Conservation (phyloP, 2,797 vertebrate genomes). For the Danio albolineatus region DNA sequence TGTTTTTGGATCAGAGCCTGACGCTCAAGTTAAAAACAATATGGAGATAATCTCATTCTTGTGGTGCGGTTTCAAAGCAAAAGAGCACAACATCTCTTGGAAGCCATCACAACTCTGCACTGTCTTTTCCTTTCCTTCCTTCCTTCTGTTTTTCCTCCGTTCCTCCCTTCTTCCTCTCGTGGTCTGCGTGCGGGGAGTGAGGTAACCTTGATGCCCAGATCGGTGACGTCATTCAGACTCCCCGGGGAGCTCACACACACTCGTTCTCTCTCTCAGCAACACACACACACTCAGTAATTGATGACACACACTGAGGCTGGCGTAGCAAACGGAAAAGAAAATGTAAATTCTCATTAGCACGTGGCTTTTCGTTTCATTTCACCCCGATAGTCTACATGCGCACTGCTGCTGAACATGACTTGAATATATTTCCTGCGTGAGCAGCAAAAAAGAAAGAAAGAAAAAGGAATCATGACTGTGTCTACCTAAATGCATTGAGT, state of each 20-base stretch:
- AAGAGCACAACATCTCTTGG: neutral
- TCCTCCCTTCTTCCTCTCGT: conserved; percentile 54
- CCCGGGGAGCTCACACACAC: conserved; percentile 38
- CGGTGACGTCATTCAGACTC: conserved; percentile 63
- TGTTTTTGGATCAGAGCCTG: neutral
- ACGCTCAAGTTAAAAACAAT: neutral
- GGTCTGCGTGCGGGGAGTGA: conserved; percentile 51
- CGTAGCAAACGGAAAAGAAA: conserved; percentile 22
- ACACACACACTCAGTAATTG: conserved; percentile 38
- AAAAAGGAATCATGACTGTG: too few species aligned
- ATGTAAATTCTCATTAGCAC: conserved; percentile 15
- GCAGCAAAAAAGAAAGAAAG: too few species aligned
- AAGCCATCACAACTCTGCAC: conserved; percentile 22
- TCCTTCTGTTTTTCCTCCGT: conserved; percentile 51
- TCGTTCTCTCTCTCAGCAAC: conserved; percentile 25
- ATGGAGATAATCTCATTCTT: neutral
- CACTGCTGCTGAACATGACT: neutral
- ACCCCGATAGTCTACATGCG: conserved; percentile 4
- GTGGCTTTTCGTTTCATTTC: conserved; percentile 10
- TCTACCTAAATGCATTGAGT: too few species aligned
- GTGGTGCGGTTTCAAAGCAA: neutral
- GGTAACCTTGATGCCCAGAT: conserved; percentile 62
- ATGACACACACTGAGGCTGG: conserved; percentile 51
- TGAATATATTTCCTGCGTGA: neutral
- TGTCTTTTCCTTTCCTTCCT: conserved; percentile 55